These are phyloP conservation scores for Tachina lurida DNA, from an alignment of 2,888 invertebrate species.

Conservation along the genomic window DNA sequence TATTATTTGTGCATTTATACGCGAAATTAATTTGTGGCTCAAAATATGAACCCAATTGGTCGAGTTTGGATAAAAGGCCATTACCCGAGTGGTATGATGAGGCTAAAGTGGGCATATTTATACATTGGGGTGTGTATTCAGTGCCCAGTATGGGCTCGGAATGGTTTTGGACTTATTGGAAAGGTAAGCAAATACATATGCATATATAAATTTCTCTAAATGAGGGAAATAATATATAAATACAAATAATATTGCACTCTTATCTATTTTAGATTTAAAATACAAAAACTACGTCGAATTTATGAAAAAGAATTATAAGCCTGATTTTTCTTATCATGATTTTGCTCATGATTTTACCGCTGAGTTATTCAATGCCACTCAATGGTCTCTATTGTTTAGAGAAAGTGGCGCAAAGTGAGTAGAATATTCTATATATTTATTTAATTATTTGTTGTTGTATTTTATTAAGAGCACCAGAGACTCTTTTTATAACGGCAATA, in stretches of 20 bases:
- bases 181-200: constrained; percentile 84
- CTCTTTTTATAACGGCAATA: background rate
- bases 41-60: constrained; percentile 89
- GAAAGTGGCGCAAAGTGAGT: constrained; percentile 93
- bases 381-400: constrained; percentile 92
- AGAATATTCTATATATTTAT: background rate
- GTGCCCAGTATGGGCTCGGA: constrained; percentile 94
- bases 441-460: background rate
- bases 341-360: constrained; percentile 95
- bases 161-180: constrained; percentile 96
- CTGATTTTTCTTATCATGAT: constrained; percentile 94
- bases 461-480: background rate
- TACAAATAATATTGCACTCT: background rate
- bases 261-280: constrained; percentile 79
- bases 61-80: constrained; percentile 91
- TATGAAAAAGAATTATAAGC: constrained; percentile 92
- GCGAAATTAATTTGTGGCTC: background rate
- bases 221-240: background rate
- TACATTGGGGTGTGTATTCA: constrained; percentile 97
- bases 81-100: constrained; percentile 95
- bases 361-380: constrained; percentile 92
- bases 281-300: constrained; percentile 84
- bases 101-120: constrained; percentile 93
- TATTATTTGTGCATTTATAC: constrained; percentile 7
- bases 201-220: too few species aligned